Evolutionary conservation across 2,888 invertebrate genomes (phyloP).

Genomic region (Slavum lentiscoides): DNA sequence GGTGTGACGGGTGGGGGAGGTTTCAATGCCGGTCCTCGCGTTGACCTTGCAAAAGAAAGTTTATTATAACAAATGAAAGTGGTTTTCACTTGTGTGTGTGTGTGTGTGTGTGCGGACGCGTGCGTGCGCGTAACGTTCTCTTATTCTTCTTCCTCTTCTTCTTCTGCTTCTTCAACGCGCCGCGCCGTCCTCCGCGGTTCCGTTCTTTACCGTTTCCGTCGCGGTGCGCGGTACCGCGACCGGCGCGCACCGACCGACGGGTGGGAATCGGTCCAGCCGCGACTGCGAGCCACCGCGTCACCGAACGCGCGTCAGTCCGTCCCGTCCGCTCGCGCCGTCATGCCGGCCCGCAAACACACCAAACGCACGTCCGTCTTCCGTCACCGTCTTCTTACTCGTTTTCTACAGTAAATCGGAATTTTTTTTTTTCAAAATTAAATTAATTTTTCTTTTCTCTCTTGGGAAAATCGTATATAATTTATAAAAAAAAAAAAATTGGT

Average conservation of each 20-base stretch:
- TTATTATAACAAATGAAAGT: conserved; percentile 55
- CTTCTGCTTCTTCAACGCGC: neutral
- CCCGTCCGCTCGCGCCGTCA: conserved; percentile 50
- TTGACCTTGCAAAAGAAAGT: conserved; percentile 56
- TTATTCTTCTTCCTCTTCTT: neutral
- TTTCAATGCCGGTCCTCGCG: conserved; percentile 50
- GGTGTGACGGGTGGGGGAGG: neutral
- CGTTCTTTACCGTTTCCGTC: neutral
- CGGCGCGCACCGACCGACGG: neutral
- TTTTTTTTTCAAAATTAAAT: too few relatives aligned
- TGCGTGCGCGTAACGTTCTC: conserved; percentile 25
- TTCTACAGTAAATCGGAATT: too few relatives aligned
- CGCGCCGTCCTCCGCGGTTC: neutral
- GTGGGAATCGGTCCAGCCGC: neutral
- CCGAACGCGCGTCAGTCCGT: conserved; percentile 35
- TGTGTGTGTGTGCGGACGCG: conserved; percentile 7
- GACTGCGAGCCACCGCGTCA: neutral
- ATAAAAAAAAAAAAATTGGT: too few relatives aligned
- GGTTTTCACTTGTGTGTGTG: conserved; percentile 54
- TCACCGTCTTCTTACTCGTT: too few relatives aligned
- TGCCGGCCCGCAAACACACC: conserved; percentile 41
- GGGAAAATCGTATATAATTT: too few relatives aligned
- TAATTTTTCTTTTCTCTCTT: too few relatives aligned
- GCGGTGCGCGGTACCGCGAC: neutral
- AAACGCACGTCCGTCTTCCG: neutral